These are phyloP conservation scores for Sterrhoptilus dennistouni DNA, from an alignment of 2,113 vertebrate genomes.

Conservation along the genomic window DNA sequence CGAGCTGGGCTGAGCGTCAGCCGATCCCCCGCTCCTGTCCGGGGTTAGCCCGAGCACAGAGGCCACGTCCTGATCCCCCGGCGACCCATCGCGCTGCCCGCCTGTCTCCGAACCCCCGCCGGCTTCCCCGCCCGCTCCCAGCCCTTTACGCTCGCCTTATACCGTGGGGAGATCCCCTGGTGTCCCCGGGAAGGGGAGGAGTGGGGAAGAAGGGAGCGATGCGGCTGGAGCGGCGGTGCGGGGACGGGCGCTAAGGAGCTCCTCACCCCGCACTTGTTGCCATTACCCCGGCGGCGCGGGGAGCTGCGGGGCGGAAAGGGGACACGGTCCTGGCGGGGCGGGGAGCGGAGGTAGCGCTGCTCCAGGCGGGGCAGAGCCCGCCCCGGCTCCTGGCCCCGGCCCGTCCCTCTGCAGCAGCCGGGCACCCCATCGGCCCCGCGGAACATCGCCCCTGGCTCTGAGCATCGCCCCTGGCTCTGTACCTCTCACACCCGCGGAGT, in stretches of 20 bases:
- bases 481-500: not conserved
- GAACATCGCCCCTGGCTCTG: not conserved
- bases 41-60: not conserved
- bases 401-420: not conserved
- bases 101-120: no score
- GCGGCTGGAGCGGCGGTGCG: not conserved
- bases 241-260: not conserved
- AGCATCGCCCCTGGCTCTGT: no score
- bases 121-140: not conserved
- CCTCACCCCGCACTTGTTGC: not conserved
- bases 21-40: not conserved
- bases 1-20: not conserved
- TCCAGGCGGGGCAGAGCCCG: not conserved
- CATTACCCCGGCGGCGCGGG: not conserved
- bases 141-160: not conserved
- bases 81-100: not conserved
- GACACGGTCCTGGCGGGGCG: not conserved
- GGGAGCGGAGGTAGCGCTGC: not conserved
- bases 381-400: no score
- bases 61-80: not conserved
- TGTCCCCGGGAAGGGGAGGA: not conserved
- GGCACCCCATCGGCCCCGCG: not conserved
- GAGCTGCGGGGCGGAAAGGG: not conserved
- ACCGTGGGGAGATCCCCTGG: not conserved
- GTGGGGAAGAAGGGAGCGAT: not conserved